Evolutionary conservation across 2,888 invertebrate species (phyloP), one percentile per base, ranked within the genome.

Genomic region (Nephrocerus scutellatus): DNA sequence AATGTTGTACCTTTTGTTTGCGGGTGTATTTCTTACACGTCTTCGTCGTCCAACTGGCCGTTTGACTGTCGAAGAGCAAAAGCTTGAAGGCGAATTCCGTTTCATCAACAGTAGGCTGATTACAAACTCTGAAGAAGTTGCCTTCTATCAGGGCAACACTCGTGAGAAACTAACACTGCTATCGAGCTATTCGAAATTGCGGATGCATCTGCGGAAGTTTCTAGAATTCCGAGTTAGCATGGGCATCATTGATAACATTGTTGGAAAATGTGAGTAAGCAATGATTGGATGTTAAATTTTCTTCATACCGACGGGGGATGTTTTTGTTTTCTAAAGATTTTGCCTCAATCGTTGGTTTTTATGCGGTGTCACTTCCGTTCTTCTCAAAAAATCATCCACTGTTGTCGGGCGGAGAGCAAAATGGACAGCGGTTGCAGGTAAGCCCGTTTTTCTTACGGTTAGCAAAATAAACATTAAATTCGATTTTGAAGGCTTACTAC

Each of bases 31-130:
- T 44, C 70, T 97, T 38, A 95, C 96, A 0, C 81, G 86, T 56
- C 70, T 95, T 38, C 76, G 96, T 48, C 79, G 82, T 53, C 96
- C 96, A 0, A 86, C 91, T 45, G 91, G 87, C 8, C 62, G 63
- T 16, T 75, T 97, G 72, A 97, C 97, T 0, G 89, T 93, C 1
- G 80, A 80, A 44, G 97, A 98, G 66, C 97, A 97, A 68, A 88
- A 89, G 63, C 71, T 96, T n/a, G 98, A 98, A 72, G 98, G 97
- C 36, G 96, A 98, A 74, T 96, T 91, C 70, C 78, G 97, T 62
- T 96, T 91, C 61, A 92, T 96, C 21, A 93, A 98, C 68, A 90
- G 96, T 3, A 75, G 97, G 34, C 74, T 98, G 20, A 97, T 98
- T 44, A 93, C 95, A 0, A 95, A 97, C 68, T 88, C 95, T 1